Evolutionary conservation across 2,888 invertebrate genomes (phyloP), one percentile per base, ranked within the genome.

Genomic region (Leptogaster cylindrica): DNA sequence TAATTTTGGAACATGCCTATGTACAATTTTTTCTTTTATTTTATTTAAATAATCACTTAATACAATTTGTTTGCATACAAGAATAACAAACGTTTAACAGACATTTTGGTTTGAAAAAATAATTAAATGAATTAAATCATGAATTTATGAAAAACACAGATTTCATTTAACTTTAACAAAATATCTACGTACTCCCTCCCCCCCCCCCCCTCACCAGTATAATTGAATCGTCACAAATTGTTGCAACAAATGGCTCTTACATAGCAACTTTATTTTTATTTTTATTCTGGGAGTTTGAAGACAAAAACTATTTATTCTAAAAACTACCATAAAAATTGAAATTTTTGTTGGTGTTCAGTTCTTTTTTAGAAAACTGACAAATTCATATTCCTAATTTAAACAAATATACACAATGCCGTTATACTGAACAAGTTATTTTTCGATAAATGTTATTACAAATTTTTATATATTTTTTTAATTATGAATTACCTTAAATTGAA

Each of bases 161-260:
- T 46, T 46, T 16, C 46, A 18, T 25, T 46, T 46, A 46, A 20
- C 46, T 52, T 58, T 27, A 39, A 25, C 58, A 58, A 39, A 41
- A 36, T 39, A 28, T 51, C 28, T 23, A 28, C n/a, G 28, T 25
- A 51, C 16, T 14, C 28, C 16, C 41, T 39, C 12, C n/a, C 23
- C 23, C 25, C 36, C 23, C 36, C 14, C 25, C n/a, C 23, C 58
- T 58, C 41, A 58, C 25, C 6, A 58, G n/a, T 39, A 39, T 23
- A 16, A 23, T 39, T 58, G 41, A 41, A 58, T 36, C 16, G 16
- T 25, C 58, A 39, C 36, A 20, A 36, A 58, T 39, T 39, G 39
- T 23, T 39, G 58, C 58, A 58, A 58, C 58, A 58, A 58, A 58
- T 39, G 39, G 39, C 41, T 41, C 41, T 58, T 27, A 39, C 25